These are phyloP conservation scores for Holacanthella duospinosa DNA, from an alignment of 2,888 invertebrate genomes.

Conservation along the genomic window DNA sequence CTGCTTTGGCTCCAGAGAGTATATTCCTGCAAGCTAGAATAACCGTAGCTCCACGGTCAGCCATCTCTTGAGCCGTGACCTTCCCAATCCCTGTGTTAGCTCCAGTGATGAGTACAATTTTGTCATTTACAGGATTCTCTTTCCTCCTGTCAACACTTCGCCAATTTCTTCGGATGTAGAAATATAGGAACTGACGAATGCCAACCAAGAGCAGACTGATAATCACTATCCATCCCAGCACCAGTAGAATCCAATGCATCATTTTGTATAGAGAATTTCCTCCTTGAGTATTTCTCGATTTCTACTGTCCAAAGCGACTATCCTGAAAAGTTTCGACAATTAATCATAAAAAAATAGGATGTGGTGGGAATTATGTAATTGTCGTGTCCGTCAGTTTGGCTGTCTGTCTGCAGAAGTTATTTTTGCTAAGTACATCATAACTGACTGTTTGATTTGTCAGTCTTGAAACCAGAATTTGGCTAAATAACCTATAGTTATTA, in stretches of 20 bases:
- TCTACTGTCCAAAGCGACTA: background rate
- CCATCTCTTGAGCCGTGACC: background rate
- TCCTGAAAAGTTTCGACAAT: background rate
- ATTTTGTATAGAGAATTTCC: too few relatives aligned
- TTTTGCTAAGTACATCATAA: background rate
- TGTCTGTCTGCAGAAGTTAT: too few relatives aligned
- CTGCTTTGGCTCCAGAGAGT: background rate
- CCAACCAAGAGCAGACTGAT: background rate
- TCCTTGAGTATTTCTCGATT: too few relatives aligned
- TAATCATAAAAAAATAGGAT: background rate
- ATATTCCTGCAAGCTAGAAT: background rate
- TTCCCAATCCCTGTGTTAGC: constrained; percentile 2
- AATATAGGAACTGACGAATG: background rate
- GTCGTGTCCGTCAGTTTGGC: too few relatives aligned
- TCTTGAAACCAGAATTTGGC: too few relatives aligned
- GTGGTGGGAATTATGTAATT: too few relatives aligned
- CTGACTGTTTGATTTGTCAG: background rate
- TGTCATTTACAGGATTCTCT: background rate
- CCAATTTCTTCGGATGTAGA: background rate
- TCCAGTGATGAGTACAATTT: constrained; percentile 7
- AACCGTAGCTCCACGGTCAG: background rate
- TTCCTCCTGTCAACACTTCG: background rate
- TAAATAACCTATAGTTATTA: too few relatives aligned
- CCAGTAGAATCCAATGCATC: background rate
- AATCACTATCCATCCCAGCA: background rate